Evolutionary conservation across 2,888 invertebrate species (phyloP).

Genomic region (Arge pagana): DNA sequence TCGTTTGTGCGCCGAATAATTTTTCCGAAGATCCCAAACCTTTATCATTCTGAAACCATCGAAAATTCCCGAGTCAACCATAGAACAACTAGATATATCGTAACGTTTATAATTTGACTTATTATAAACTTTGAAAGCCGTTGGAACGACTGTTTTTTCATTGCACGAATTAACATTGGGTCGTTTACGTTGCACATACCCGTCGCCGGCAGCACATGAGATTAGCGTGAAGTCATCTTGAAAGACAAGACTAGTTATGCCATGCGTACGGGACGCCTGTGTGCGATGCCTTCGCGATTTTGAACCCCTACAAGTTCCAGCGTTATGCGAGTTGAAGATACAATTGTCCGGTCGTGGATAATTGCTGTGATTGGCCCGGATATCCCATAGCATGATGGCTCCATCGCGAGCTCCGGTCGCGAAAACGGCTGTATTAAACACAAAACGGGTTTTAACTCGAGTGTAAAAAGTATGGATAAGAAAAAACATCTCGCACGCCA

Average conservation of each 20-base stretch:
- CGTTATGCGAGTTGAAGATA: slow-evolving; percentile 70
- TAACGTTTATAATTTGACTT: slow-evolving; percentile 1
- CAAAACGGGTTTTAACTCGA: neutral
- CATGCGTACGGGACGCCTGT: slow-evolving; percentile 63
- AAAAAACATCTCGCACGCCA: slow-evolving; percentile 48
- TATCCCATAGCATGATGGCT: slow-evolving; percentile 85
- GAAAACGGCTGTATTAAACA: slow-evolving; percentile 67
- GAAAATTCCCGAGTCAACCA: too few relatives aligned
- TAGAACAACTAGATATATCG: too few relatives aligned
- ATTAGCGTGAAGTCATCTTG: slow-evolving; percentile 79
- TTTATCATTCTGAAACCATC: slow-evolving; percentile 79
- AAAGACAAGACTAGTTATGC: slow-evolving; percentile 83
- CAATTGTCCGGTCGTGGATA: slow-evolving; percentile 71
- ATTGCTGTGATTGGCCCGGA: slow-evolving; percentile 61
- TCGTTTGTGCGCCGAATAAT: slow-evolving; percentile 70
- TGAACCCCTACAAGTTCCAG: slow-evolving; percentile 51
- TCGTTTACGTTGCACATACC: slow-evolving; percentile 62
- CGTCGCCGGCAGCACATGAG: slow-evolving; percentile 87
- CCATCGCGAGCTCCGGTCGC: slow-evolving; percentile 90
- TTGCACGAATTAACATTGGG: too few relatives aligned
- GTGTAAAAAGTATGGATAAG: neutral
- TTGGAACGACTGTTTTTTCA: too few relatives aligned
- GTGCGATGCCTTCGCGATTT: slow-evolving; percentile 56
- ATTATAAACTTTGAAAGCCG: too few relatives aligned
- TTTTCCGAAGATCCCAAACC: slow-evolving; percentile 86